Evolutionary conservation across 2,797 vertebrate genomes (phyloP).

Genomic region (Capromys pilorides): DNA sequence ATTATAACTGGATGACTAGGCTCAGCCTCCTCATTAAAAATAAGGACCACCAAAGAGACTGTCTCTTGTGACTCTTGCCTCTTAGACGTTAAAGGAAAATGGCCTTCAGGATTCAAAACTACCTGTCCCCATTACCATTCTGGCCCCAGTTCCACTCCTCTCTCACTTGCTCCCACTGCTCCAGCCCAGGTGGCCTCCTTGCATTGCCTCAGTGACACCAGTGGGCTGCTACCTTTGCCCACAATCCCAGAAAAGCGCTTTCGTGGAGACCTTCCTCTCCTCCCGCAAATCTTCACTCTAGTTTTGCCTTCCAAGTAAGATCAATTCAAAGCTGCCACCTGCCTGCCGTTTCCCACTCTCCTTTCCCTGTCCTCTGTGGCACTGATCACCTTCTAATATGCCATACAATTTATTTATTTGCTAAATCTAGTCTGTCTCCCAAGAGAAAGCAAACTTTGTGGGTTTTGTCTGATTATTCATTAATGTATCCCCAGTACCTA

Average conservation of each 20-base stretch:
- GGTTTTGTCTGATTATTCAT: background rate
- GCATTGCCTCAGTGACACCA: background rate
- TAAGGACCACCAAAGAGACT: background rate
- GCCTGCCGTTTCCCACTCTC: background rate
- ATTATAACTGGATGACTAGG: background rate
- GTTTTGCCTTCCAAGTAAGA: background rate
- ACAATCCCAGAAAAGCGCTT: background rate
- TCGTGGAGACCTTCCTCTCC: background rate
- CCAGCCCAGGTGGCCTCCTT: accelerated
- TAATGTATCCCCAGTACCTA: background rate
- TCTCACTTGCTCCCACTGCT: background rate
- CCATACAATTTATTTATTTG: background rate
- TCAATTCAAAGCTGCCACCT: background rate
- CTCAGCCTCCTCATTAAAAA: background rate
- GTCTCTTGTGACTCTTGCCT: background rate
- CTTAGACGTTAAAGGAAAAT: background rate
- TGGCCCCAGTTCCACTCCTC: background rate
- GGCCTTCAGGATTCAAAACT: background rate
- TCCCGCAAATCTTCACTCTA: background rate
- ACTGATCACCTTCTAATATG: background rate
- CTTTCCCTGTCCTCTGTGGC: background rate
- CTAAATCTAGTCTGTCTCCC: background rate
- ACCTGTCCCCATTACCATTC: background rate
- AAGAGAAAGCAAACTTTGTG: background rate
- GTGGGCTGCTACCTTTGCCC: background rate